These are phyloP conservation scores for Campoletis raptor DNA, from an alignment of 2,888 invertebrate genomes.

Conservation along the genomic window DNA sequence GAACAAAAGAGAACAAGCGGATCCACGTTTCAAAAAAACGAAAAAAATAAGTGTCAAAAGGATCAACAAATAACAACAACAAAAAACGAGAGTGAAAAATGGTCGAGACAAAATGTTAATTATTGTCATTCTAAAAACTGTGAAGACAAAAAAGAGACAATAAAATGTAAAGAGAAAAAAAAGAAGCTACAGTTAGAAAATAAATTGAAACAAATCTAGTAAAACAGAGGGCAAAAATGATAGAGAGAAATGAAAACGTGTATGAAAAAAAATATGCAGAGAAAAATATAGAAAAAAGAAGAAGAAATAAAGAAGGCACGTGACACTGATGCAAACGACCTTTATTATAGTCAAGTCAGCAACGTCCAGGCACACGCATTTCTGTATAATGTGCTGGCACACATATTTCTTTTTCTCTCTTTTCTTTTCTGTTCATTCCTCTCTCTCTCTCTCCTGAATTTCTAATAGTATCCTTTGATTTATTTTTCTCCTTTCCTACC, in stretches of 20 bases:
- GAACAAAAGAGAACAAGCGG: too few relatives aligned
- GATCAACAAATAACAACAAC: too few relatives aligned
- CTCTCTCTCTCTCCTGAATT: conserved; percentile 38
- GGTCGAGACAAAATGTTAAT: not conserved
- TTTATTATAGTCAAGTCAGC: conserved; percentile 39
- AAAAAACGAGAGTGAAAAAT: too few relatives aligned
- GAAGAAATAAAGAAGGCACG: conserved; percentile 22
- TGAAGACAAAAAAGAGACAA: not conserved
- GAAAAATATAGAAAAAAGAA: not conserved
- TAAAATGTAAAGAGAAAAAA: too few relatives aligned
- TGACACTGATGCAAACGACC: conserved; percentile 62
- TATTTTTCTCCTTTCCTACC: not conserved
- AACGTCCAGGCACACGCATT: conserved; percentile 32
- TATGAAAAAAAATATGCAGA: not conserved
- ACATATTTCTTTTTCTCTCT: conserved; percentile 4
- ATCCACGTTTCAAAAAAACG: too few relatives aligned
- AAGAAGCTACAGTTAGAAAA: too few relatives aligned
- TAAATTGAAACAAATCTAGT: too few relatives aligned
- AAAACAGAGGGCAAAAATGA: not conserved
- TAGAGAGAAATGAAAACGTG: not conserved
- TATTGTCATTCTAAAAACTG: not conserved
- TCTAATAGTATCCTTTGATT: conserved; percentile 6
- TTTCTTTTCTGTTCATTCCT: not conserved
- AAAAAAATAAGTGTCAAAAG: too few relatives aligned
- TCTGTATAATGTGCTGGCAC: conserved; percentile 2